Evolutionary conservation across 2,888 invertebrate genomes (phyloP).

Genomic region (Polydrusus tereticollis): DNA sequence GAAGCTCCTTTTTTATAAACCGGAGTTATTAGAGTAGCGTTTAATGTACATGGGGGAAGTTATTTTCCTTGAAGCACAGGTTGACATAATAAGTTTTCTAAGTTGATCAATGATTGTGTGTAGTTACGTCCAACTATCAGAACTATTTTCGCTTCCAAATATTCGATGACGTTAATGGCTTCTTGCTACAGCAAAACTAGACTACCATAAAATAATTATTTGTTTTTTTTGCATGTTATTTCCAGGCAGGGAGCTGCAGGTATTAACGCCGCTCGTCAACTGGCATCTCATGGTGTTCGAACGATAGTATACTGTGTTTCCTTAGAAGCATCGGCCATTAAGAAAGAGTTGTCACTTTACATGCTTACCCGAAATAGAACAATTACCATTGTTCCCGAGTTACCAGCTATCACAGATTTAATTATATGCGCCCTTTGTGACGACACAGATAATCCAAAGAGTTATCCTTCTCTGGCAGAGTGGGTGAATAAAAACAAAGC

Average conservation of each 20-base stretch:
- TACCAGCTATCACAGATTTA: conserved; percentile 69
- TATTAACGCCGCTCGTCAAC: conserved; percentile 82
- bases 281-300: conserved; percentile 85
- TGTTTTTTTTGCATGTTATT: no score
- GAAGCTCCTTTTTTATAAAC: no score
- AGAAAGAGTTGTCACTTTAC: conserved; percentile 77
- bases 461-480: conserved; percentile 71
- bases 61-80: no score
- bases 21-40: no score
- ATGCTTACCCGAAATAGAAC: conserved; percentile 75
- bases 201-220: no score
- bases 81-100: no score
- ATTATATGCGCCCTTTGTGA: conserved; percentile 72
- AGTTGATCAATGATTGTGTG: no score
- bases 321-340: conserved; percentile 66
- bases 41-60: no score
- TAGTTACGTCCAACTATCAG: no score
- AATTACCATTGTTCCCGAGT: conserved; percentile 69
- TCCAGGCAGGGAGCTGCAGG: conserved; percentile 74
- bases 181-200: no score
- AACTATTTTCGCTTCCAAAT: no score
- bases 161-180: no score
- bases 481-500: conserved; percentile 82
- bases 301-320: conserved; percentile 70
- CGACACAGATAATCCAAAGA: conserved; percentile 64